Evolutionary conservation across 2,797 vertebrate species (phyloP).

Genomic region (Notolabrus celidotus): DNA sequence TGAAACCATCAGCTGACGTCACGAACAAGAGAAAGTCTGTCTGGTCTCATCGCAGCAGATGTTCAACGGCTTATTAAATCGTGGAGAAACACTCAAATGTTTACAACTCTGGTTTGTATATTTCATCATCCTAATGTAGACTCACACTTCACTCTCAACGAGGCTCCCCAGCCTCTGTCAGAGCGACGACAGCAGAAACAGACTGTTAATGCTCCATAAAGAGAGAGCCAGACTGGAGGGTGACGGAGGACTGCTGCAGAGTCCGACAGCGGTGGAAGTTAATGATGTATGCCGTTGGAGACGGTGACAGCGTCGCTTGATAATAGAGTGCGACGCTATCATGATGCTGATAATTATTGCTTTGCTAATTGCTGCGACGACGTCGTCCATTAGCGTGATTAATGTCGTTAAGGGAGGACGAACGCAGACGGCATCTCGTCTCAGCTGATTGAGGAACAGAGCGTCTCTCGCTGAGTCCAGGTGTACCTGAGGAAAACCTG

Average conservation of each 20-base stretch:
- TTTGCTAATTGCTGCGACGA: constrained; percentile 74
- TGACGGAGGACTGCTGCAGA: constrained; percentile 44
- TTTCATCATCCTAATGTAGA: background rate
- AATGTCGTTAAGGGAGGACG: constrained; percentile 44
- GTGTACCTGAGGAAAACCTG: constrained; percentile 28
- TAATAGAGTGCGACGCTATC: constrained; percentile 58
- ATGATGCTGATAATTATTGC: constrained; percentile 72
- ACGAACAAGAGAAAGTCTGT: no score
- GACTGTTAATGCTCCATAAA: constrained; percentile 38
- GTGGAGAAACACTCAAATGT: background rate
- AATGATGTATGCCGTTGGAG: constrained; percentile 68
- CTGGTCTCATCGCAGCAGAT: constrained; percentile 11
- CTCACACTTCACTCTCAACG: constrained; percentile 3
- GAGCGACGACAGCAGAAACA: constrained; percentile 17
- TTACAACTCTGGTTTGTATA: constrained; percentile 9
- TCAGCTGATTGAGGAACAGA: constrained; percentile 58
- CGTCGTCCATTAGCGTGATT: constrained; percentile 74
- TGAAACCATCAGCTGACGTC: no score
- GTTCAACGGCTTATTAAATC: background rate
- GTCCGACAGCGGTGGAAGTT: constrained; percentile 51
- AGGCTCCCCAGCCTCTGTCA: constrained; percentile 6
- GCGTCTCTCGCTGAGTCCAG: constrained; percentile 28
- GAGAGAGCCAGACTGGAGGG: constrained; percentile 18
- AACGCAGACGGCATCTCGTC: constrained; percentile 44
- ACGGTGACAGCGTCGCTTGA: constrained; percentile 66